phyloP scores from a whole-genome alignment of 2,888 invertebrate genomes.

The Dasypogon diadema region DNA sequence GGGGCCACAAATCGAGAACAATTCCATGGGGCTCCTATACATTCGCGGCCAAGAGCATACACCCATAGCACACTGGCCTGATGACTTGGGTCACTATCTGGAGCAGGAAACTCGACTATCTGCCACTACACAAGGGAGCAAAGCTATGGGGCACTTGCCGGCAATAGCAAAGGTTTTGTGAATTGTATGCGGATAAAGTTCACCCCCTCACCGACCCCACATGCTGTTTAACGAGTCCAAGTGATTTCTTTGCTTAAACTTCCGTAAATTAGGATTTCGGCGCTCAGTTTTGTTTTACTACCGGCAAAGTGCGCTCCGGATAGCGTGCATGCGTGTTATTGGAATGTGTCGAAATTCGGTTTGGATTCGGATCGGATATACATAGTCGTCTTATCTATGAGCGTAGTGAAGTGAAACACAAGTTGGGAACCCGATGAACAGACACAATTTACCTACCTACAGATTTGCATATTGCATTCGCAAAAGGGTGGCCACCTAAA shows the following conservation, averaged over 20 bases:
- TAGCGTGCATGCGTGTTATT: conserved; percentile 51
- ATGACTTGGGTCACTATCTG: conserved; percentile 24
- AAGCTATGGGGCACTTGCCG: not conserved
- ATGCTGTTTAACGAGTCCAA: not conserved
- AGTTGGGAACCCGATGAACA: not conserved
- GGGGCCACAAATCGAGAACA: conserved; percentile 1
- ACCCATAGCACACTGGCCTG: too few relatives aligned
- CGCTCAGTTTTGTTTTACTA: conserved; percentile 52
- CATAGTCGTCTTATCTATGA: not conserved
- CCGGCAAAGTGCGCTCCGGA: conserved; percentile 49
- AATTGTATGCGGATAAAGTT: conserved; percentile 5
- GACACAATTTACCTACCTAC: conserved; percentile 9
- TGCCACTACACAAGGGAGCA: not conserved
- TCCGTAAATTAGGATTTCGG: conserved; percentile 46
- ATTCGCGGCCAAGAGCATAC: not conserved
- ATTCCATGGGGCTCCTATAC: conserved; percentile 2
- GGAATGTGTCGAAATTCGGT: conserved; percentile 4
- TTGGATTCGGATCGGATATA: too few relatives aligned
- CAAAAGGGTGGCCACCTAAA: not conserved
- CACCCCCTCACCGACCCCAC: not conserved
- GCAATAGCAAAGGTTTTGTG: not conserved
- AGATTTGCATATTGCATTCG: not conserved
- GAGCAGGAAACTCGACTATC: conserved; percentile 35
- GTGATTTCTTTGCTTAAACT: conserved; percentile 26
- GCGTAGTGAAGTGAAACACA: conserved; percentile 10